Conservation (phyloP, 2,797 vertebrate genomes). For the Neomorphus geoffroyi region DNA sequence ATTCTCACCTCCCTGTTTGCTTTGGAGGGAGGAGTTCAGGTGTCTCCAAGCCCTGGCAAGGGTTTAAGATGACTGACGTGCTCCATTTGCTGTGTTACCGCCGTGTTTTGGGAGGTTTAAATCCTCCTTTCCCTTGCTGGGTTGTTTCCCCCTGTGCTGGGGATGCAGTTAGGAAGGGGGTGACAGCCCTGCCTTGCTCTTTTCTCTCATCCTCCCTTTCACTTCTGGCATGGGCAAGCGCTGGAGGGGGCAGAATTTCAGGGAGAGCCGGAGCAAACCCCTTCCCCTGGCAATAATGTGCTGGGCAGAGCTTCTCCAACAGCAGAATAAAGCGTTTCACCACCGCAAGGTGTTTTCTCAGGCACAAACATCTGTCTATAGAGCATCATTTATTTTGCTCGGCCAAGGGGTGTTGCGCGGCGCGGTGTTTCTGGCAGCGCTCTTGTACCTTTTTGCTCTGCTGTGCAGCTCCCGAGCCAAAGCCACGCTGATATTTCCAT, state of each 20-base stretch:
- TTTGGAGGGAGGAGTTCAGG: neutral
- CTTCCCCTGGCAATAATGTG: rapidly evolving
- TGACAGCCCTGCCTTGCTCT: neutral
- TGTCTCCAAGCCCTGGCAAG: neutral
- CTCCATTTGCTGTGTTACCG: neutral
- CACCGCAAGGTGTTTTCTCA: rapidly evolving
- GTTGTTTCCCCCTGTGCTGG: neutral
- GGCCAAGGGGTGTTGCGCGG: rapidly evolving
- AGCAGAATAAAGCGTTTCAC: rapidly evolving
- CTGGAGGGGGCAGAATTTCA: neutral
- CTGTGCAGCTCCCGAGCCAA: neutral
- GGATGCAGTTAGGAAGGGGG: neutral
- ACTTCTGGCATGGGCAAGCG: rapidly evolving
- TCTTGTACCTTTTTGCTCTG: neutral
- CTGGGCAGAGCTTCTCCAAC: neutral
- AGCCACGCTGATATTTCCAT: neutral
- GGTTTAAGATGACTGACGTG: neutral
- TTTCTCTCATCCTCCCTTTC: neutral
- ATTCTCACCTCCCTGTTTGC: neutral
- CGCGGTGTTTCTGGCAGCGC: neutral
- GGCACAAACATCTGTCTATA: neutral
- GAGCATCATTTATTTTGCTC: neutral
- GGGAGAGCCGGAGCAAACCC: neutral
- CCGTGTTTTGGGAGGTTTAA: neutral
- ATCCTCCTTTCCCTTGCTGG: neutral